These are phyloP conservation scores for Odocoileus hemionus DNA, from an alignment of 2,113 vertebrate genomes.

Conservation along the genomic window DNA sequence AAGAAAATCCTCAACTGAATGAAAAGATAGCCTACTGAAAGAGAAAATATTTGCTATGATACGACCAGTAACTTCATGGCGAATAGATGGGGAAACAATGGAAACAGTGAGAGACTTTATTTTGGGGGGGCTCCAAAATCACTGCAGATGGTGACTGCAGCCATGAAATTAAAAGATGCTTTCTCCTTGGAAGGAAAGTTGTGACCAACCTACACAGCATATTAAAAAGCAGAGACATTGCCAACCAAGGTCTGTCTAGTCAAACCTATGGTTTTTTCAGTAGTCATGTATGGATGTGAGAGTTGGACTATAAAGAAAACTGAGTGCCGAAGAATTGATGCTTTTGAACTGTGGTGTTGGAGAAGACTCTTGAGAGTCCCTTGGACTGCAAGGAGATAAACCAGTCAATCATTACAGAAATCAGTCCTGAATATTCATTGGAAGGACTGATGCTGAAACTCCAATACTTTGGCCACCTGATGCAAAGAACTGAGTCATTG, in stretches of 20 bases:
- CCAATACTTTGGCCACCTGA: no score
- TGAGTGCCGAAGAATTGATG: neutral
- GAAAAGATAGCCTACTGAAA: neutral
- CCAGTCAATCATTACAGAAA: neutral
- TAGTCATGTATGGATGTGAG: neutral
- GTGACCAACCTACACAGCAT: neutral
- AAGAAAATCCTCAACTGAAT: neutral
- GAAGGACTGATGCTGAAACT: neutral
- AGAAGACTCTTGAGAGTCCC: neutral
- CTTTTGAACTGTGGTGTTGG: neutral
- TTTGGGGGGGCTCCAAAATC: neutral
- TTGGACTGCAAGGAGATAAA: neutral
- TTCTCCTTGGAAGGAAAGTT: neutral
- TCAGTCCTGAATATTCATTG: neutral
- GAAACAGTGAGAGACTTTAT: neutral
- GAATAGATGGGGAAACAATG: neutral
- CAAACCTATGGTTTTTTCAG: neutral
- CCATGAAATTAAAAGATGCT: neutral
- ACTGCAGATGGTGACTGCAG: neutral
- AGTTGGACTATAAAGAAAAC: neutral
- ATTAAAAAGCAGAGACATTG: neutral
- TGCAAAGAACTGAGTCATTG: no score
- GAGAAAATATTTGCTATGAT: neutral
- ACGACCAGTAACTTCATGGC: neutral
- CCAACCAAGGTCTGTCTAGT: neutral